These are phyloP conservation scores for Lochmaea capreae DNA, from an alignment of 2,888 invertebrate genomes.

Conservation along the genomic window DNA sequence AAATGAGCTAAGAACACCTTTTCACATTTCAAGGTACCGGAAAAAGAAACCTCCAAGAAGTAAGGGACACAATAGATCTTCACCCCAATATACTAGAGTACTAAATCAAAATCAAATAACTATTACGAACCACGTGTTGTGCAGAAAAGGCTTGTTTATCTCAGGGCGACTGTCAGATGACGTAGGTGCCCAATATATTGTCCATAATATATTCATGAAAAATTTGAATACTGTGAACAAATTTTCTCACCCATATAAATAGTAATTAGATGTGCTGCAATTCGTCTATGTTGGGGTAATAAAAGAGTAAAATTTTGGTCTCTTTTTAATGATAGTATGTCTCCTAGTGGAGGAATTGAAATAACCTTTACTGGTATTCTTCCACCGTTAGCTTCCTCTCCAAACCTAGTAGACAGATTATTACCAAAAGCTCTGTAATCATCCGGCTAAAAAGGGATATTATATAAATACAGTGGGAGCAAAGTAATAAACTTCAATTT, in stretches of 20 bases:
- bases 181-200: too few species aligned
- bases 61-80: too few species aligned
- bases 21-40: too few species aligned
- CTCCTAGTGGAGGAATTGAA: slow-evolving; percentile 69
- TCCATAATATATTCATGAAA: background rate
- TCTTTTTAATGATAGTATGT: slow-evolving; percentile 70
- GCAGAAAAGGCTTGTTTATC: too few species aligned
- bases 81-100: too few species aligned
- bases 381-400: slow-evolving; percentile 67
- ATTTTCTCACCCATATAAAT: slow-evolving; percentile 72
- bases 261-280: slow-evolving; percentile 78
- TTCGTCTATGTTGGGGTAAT: slow-evolving; percentile 75
- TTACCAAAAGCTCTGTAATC: slow-evolving; percentile 71
- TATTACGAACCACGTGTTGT: too few species aligned
- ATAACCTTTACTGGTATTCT: slow-evolving; percentile 70
- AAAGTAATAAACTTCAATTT: too few species aligned
- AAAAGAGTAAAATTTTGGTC: slow-evolving; percentile 83
- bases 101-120: too few species aligned
- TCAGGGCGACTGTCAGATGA: too few species aligned
- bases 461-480: too few species aligned
- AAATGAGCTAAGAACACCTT: too few species aligned
- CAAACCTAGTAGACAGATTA: slow-evolving; percentile 71
- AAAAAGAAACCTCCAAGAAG: too few species aligned
- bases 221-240: background rate
- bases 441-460: slow-evolving; percentile 67